Conservation (phyloP, 2,113 vertebrate species). For the Uropsilus gracilis region DNA sequence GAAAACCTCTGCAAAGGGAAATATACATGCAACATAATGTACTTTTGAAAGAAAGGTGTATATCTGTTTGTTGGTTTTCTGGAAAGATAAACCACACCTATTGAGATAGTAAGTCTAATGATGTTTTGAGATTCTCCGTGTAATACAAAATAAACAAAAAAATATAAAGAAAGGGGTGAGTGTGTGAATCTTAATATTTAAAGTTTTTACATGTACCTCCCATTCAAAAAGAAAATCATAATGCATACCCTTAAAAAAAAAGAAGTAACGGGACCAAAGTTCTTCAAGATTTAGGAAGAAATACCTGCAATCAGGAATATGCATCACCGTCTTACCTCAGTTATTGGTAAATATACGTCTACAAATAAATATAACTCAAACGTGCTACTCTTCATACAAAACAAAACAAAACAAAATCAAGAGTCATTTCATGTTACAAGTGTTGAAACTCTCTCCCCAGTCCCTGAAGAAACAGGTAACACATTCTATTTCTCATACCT, state of each 20-base stretch:
- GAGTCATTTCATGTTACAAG: neutral
- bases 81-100: neutral
- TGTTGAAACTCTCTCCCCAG: neutral
- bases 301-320: neutral
- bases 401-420: neutral
- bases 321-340: neutral
- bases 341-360: neutral
- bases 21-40: neutral
- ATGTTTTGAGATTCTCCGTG: neutral
- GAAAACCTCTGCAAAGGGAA: slow-evolving; percentile 18
- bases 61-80: neutral
- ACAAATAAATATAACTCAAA: slow-evolving; percentile 20
- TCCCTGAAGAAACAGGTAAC: neutral
- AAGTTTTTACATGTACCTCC: neutral
- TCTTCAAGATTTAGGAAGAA: neutral
- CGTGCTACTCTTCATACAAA: neutral
- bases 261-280: neutral
- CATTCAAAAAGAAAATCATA: neutral
- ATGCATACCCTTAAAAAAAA: neutral
- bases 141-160: neutral
- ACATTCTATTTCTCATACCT: neutral
- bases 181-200: neutral
- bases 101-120: neutral
- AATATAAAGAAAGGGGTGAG: neutral
- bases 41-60: neutral